Conservation (phyloP, 2,113 vertebrate genomes). For the Melozone crissalis region DNA sequence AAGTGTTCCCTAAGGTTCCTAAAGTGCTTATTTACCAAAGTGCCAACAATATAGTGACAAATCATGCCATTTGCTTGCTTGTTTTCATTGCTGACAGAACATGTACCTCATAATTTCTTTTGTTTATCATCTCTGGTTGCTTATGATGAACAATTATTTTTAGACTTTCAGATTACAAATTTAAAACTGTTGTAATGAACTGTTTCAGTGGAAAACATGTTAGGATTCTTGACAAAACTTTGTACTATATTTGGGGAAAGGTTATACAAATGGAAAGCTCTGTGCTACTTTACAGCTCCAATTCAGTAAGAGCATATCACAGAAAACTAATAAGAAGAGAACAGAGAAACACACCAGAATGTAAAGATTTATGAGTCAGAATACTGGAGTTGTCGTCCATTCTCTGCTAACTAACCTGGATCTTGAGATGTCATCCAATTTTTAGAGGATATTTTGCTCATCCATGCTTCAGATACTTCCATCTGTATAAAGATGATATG, state of each 20-base stretch:
- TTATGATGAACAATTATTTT: slow-evolving; percentile 35
- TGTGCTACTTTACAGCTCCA: background rate
- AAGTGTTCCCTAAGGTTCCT: slow-evolving; percentile 55
- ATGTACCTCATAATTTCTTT: slow-evolving; percentile 24
- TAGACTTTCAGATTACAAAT: background rate
- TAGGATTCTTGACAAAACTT: background rate
- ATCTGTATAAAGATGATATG: background rate
- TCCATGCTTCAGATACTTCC: background rate
- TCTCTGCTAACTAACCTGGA: background rate
- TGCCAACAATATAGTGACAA: background rate
- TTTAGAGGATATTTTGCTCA: background rate
- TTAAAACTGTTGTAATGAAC: slow-evolving; percentile 26
- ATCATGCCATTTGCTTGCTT: background rate
- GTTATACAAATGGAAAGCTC: background rate
- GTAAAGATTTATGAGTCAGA: background rate
- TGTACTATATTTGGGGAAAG: background rate
- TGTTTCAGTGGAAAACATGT: background rate
- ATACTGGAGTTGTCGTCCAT: background rate
- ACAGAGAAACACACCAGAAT: background rate
- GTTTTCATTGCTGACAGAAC: slow-evolving; percentile 6
- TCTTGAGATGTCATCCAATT: background rate
- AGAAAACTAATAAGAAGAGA: background rate
- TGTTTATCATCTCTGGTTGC: slow-evolving; percentile 46
- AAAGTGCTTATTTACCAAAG: slow-evolving; percentile 61
- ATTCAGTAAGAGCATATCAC: background rate